Evolutionary conservation across 2,113 vertebrate species (phyloP).

Genomic region (Ranitomeya variabilis): DNA sequence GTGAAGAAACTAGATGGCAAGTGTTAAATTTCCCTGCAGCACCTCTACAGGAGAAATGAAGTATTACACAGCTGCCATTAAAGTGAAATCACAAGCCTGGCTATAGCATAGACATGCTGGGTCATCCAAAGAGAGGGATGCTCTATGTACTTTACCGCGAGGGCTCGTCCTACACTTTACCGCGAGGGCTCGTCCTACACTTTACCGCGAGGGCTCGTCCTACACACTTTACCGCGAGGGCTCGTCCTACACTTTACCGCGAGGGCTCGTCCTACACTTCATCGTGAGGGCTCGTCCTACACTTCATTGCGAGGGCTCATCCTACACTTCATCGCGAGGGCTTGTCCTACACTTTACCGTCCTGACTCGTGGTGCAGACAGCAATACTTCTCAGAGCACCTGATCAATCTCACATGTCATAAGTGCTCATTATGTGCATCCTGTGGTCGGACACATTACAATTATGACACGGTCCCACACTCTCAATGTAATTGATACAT

Average conservation of each 20-base stretch:
- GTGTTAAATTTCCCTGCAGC: neutral
- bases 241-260: too few species aligned
- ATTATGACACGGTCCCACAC: neutral
- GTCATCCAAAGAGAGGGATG: neutral
- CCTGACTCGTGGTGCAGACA: neutral
- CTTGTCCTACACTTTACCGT: too few species aligned
- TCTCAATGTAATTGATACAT: neutral
- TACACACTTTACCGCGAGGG: neutral
- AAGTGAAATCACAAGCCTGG: neutral
- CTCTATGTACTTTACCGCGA: too few species aligned
- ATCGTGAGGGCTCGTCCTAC: neutral
- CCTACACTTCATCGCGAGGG: neutral
- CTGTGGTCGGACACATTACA: neutral
- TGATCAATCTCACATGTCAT: neutral
- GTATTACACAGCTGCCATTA: neutral
- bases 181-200: too few species aligned
- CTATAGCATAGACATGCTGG: too few species aligned
- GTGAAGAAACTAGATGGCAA: neutral
- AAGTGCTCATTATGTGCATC: neutral
- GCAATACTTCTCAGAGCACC: neutral
- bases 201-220: neutral
- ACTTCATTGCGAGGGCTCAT: neutral
- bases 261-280: neutral
- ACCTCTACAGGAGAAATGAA: neutral
- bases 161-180: neutral